Evolutionary conservation across 2,113 vertebrate genomes (phyloP).

Genomic region (Poeciliopsis prolifica): DNA sequence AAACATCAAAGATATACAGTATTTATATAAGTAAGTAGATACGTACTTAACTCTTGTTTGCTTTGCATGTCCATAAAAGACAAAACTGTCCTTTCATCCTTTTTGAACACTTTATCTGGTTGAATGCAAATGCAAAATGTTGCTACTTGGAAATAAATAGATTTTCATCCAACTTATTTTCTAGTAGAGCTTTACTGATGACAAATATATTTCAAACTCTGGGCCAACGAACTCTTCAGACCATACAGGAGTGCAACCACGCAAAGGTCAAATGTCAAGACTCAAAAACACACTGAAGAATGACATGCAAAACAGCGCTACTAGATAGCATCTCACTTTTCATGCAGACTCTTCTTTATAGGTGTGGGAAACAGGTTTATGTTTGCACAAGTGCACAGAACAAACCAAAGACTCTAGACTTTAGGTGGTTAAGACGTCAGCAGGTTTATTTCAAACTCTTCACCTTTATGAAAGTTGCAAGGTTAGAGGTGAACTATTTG

Average conservation of each 20-base stretch:
- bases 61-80: conserved; percentile 65
- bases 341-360: conserved; percentile 7
- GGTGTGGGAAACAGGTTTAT: background rate
- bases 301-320: conserved; percentile 27
- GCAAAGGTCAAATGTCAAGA: background rate
- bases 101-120: conserved; percentile 3
- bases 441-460: conserved; percentile 4
- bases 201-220: background rate
- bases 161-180: background rate
- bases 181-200: fast-evolving
- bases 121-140: conserved; percentile 26
- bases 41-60: background rate
- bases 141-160: background rate
- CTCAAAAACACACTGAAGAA: background rate
- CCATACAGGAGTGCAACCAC: background rate
- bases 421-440: background rate
- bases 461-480: background rate
- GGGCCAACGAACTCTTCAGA: background rate
- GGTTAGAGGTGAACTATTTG: background rate
- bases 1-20: too few relatives aligned
- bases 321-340: conserved; percentile 15
- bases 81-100: background rate
- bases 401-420: background rate
- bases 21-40: background rate
- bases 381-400: background rate